These are phyloP conservation scores for Phoxinus phoxinus DNA, from an alignment of 2,113 vertebrate species.

Conservation along the genomic window DNA sequence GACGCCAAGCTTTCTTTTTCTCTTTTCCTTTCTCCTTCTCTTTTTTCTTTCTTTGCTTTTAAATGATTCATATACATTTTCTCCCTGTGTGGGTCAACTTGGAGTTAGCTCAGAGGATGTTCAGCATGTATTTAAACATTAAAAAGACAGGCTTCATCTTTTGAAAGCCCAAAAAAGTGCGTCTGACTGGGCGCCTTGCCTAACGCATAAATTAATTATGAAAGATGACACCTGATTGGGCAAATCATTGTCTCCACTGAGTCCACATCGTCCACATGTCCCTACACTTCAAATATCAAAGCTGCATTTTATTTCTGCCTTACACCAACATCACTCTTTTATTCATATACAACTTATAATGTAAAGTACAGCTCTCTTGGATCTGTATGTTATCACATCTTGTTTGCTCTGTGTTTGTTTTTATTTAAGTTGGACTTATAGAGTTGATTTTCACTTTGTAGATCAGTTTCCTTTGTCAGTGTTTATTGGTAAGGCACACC, in stretches of 20 bases:
- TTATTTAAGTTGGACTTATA: too few relatives aligned
- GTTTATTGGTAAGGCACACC: too few relatives aligned
- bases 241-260: constrained; percentile 55
- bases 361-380: constrained; percentile 1
- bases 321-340: constrained; percentile 62
- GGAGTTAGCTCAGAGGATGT: constrained; percentile 25
- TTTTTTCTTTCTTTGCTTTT: not conserved
- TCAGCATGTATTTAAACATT: constrained; percentile 48
- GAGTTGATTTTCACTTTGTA: too few relatives aligned
- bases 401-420: too few relatives aligned
- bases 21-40: not conserved
- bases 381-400: not conserved
- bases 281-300: constrained; percentile 68
- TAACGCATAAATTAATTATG: constrained; percentile 53
- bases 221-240: constrained; percentile 68
- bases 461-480: too few relatives aligned
- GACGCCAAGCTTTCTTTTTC: not conserved
- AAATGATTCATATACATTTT: constrained; percentile 44
- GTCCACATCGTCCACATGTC: constrained; percentile 62
- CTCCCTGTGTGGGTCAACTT: constrained; percentile 13
- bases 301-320: constrained; percentile 59
- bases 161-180: constrained; percentile 32
- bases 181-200: constrained; percentile 19
- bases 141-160: constrained; percentile 31
- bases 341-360: constrained; percentile 49